Conservation (phyloP, 2,113 vertebrate species). For the Hydropotes inermis region DNA sequence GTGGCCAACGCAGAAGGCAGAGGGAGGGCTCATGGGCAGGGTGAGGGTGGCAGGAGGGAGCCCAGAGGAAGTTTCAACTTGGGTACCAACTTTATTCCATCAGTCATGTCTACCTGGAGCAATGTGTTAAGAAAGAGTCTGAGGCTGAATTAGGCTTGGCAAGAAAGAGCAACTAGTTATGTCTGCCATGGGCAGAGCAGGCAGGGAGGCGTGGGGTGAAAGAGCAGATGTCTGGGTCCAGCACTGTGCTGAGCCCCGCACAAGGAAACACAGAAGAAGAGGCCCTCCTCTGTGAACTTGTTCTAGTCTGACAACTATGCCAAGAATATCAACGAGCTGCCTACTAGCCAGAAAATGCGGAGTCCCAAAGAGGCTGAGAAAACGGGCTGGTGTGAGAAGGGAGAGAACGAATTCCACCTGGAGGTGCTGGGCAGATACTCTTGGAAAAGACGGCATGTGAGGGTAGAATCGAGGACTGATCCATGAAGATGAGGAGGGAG, state of each 20-base stretch:
- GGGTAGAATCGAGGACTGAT: background rate
- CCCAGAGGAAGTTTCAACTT: background rate
- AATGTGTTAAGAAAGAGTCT: background rate
- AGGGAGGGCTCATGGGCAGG: background rate
- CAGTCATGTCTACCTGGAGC: background rate
- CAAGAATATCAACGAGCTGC: background rate
- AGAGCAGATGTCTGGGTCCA: no score
- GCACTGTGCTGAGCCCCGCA: background rate
- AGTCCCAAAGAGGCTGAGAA: background rate
- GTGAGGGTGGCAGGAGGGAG: background rate
- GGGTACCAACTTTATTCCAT: background rate
- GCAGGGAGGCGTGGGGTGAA: no score
- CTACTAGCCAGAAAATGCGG: background rate
- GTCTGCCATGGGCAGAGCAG: no score
- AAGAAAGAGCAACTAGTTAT: background rate
- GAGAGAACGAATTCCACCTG: background rate
- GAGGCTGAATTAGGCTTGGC: background rate
- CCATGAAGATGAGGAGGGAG: background rate
- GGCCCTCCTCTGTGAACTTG: background rate
- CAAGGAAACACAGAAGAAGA: background rate
- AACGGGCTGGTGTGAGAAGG: background rate
- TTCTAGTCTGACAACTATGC: background rate
- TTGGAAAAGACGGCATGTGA: background rate
- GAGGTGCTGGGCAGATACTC: background rate
- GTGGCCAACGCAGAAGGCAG: background rate